Evolutionary conservation across 2,888 invertebrate species (phyloP), one percentile per base, ranked within the genome.

Genomic region (Linyphia triangularis): DNA sequence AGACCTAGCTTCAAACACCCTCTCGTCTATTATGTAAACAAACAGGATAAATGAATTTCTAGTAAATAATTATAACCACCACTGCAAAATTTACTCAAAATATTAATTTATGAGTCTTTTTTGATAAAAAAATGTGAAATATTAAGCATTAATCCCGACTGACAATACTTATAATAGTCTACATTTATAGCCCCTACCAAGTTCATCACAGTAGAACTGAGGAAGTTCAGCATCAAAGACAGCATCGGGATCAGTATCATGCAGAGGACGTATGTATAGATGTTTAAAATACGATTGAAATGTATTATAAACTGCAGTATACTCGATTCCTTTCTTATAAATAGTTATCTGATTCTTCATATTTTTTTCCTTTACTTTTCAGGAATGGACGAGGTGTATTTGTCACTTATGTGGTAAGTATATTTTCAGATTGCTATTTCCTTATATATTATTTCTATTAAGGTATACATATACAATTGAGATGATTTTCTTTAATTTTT

Each of bases 381-480:
- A 91, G 91, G 78, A 90, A 91, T 77, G 91, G 91, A 19, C 81
- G 90, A 63, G 91, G 91, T 37, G 91, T 91, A 26, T 91, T 91
- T 65, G 90, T 91, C 33, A 91, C 91, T n/a, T 91, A 91, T 89
- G 91, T 91, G 84, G 91, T 91, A 90, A 88, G 90, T 90, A 85
- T 61, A 67, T 19, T 57, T 77, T 63, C 40, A n/a, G n/a, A n/a
- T n/a, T n/a, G n/a, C n/a, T n/a, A n/a, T n/a, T n/a, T n/a, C n/a
- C n/a, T n/a, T n/a, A n/a, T n/a, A n/a, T n/a, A n/a, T n/a, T n/a
- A n/a, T n/a, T n/a, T n/a, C n/a, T n/a, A n/a, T n/a, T n/a, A n/a
- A n/a, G n/a, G n/a, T n/a, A n/a, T n/a, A n/a, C n/a, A n/a, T n/a
- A n/a, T n/a, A n/a, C n/a, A n/a, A n/a, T n/a, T n/a, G n/a, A n/a